Evolutionary conservation across 1,140 invertebrate species (phyloP).

Genomic region (Orchesella cincta): DNA sequence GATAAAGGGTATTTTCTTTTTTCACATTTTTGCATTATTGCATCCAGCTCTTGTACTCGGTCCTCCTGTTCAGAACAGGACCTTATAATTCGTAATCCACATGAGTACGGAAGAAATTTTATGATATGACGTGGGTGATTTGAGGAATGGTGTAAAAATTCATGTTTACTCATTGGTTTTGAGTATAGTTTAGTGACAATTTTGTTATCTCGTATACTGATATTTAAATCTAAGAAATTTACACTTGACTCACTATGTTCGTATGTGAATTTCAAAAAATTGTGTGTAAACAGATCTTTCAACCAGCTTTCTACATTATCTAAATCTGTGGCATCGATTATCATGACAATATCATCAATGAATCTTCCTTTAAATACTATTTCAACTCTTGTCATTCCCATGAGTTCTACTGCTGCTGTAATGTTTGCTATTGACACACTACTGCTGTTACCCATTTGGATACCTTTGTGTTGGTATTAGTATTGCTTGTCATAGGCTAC

Average conservation of each 20-base stretch:
- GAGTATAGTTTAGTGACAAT: not conserved
- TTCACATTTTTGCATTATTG: not conserved
- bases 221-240: not conserved
- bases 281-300: not conserved
- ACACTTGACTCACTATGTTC: not conserved
- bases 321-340: not conserved
- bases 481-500: not conserved
- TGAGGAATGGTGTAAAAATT: slow-evolving; percentile 8
- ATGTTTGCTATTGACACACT: not conserved
- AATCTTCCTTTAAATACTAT: slow-evolving; percentile 11
- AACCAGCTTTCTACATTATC: not conserved
- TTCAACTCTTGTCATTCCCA: not conserved
- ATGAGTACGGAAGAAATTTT: slow-evolving; percentile 12
- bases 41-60: not conserved
- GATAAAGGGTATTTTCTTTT: not conserved
- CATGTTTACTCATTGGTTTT: not conserved
- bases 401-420: not conserved
- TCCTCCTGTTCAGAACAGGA: not conserved
- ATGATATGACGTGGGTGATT: not conserved
- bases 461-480: not conserved
- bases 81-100: not conserved
- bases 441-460: not conserved
- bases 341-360: slow-evolving; percentile 5
- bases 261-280: not conserved
- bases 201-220: not conserved